Percentiles rank a stretch among this genome's conserved stretches.
Evolutionary conservation across 2,113 vertebrate genomes (phyloP).

Genomic region (Camelus bactrianus): DNA sequence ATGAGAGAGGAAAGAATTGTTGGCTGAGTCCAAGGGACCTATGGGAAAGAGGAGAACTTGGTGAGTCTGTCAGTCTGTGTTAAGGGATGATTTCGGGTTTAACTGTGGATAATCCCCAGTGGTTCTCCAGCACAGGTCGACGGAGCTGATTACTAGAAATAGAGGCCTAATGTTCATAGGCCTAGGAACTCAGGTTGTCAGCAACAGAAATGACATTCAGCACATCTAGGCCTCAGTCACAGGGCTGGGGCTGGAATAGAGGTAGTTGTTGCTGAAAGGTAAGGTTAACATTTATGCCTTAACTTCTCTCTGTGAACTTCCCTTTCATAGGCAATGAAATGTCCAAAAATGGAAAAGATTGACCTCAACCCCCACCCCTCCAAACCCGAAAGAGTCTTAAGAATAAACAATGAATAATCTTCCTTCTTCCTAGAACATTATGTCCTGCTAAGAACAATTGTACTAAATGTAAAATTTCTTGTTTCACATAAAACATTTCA

Average conservation of each 20-base stretch:
- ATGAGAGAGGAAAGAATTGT: not conserved
- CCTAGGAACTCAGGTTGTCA: not conserved
- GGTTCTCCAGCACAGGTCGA: not conserved
- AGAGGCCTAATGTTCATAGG: not conserved
- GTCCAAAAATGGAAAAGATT: not conserved
- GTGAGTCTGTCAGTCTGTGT: not conserved
- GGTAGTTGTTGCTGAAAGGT: not conserved
- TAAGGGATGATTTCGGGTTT: not conserved
- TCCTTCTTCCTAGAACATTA: not conserved
- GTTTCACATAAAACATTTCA: slow-evolving; percentile 6
- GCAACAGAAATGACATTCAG: not conserved
- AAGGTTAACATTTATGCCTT: not conserved
- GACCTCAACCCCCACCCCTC: not conserved
- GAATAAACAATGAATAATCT: not conserved
- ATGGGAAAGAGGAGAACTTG: not conserved
- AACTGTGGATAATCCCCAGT: not conserved
- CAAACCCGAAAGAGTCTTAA: not conserved
- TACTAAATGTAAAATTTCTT: not conserved
- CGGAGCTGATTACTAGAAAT: not conserved
- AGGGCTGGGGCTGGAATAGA: not conserved
- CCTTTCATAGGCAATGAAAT: not conserved
- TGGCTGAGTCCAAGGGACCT: not conserved
- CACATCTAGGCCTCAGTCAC: not conserved
- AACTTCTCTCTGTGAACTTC: not conserved
- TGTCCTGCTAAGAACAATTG: not conserved